Base-by-base conservation (phyloP, 2,113 vertebrate species). In the Dasypus novemcinctus region DNA sequence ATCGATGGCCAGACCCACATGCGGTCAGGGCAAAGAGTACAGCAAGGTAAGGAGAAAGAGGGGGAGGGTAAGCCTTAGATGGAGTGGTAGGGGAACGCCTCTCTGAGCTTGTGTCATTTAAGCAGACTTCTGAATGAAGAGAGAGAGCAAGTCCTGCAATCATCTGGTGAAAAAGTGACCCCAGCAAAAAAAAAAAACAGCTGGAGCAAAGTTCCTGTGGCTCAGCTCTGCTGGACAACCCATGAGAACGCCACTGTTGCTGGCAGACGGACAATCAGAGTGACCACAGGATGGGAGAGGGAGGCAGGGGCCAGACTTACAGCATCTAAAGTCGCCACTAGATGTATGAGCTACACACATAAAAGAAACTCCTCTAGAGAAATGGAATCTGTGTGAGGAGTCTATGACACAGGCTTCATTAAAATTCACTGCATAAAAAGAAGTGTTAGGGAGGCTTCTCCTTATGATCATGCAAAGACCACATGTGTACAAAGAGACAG, bases 11-110 rank as follows among this genome's bases (percentile, higher is more conserved):
- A 63, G 79, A 52, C 5, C 15, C n/a, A 64, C 33, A 66, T 18
- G 13, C 92, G 61, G 72, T 72, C 20, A 85, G 0, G 89, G 43
- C 20, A 49, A 95, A 46, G 4, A 75, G 27, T 7, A 31, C 1
- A 46, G 59, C 7, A 41, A 27, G 7, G 13, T 21, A 61, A 49
- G 43, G 38, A 85, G n/a, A 69, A 43, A 74, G 7, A 18, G 6
- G 54, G 54, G 54, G 36, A 36, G 13, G 11, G 1, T 57, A 31
- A 27, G 11, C 0, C 0, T 14, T 0, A 27, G 38, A 29, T 3
- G 0, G 52, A 66, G 6, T 7, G 27, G 7, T 8, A 63, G 46
- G 11, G 74, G 54, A 43, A 38, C 25, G 64, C 18, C 33, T 95
- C 71, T 61, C 4, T 54, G 66, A 72, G n/a, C 21, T 36, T 69